phyloP scores from a whole-genome alignment of 2,113 vertebrate species.

The Acanthochromis polyacanthus region DNA sequence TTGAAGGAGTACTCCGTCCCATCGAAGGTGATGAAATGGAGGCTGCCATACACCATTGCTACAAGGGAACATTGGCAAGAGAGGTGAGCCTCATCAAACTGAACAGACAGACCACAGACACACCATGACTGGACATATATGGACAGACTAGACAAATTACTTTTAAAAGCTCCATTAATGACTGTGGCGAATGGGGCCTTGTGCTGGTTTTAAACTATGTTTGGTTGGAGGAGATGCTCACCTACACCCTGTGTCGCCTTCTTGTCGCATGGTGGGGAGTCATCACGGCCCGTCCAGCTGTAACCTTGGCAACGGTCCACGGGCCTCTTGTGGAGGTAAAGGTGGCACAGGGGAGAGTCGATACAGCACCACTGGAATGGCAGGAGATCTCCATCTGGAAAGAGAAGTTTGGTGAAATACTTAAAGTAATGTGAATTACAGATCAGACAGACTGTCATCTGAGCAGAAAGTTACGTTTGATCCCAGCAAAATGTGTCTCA shows the following conservation, averaged over 20 bases:
- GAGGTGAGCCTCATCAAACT: not conserved
- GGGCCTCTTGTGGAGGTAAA: conserved; percentile 84
- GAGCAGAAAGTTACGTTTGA: not conserved
- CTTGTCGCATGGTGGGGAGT: conserved; percentile 23
- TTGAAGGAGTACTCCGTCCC: conserved; percentile 85
- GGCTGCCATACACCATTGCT: conserved; percentile 86
- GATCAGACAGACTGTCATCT: not conserved
- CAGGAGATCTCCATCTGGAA: conserved; percentile 83
- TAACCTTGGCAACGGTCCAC: conserved; percentile 83
- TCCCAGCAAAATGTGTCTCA: not conserved
- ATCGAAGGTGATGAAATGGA: conserved; percentile 87
- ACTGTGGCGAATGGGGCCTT: not conserved
- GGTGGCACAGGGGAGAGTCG: conserved; percentile 81
- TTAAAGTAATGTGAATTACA: not conserved
- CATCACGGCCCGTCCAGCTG: conserved; percentile 60
- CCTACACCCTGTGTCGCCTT: conserved; percentile 79
- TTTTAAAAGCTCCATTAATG: too few relatives aligned
- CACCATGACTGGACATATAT: too few relatives aligned
- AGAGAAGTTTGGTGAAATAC: conserved; percentile 15
- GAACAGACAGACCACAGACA: not conserved
- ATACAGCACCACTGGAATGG: conserved; percentile 89
- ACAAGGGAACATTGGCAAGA: not conserved
- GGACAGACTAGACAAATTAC: too few relatives aligned
- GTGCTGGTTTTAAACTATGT: not conserved
- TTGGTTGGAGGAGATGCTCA: conserved; percentile 60